Percentiles rank a stretch among this genome's conserved stretches.
These are phyloP conservation scores for Craniophora ligustri DNA, from an alignment of 2,888 invertebrate genomes.

Conservation along the genomic window DNA sequence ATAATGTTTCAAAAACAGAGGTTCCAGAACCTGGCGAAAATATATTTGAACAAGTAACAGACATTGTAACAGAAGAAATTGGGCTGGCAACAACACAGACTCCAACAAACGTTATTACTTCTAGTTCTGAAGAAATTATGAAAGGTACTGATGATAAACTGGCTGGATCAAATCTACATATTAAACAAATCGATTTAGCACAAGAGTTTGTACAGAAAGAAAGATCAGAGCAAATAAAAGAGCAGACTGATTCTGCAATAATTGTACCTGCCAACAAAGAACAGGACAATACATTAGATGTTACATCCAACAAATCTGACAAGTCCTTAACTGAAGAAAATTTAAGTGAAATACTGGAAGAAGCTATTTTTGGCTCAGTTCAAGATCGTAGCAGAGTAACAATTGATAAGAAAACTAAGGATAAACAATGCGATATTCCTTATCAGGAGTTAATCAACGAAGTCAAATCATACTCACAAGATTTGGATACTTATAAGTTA, in stretches of 20 bases:
- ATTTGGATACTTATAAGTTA: constrained; percentile 71
- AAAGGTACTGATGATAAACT: constrained; percentile 8
- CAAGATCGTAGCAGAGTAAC: constrained; percentile 82
- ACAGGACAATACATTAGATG: not conserved
- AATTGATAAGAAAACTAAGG: constrained; percentile 45
- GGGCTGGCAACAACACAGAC: constrained; percentile 8
- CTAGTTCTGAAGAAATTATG: not conserved
- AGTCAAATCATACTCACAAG: constrained; percentile 74
- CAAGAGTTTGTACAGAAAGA: not conserved
- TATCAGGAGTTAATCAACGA: constrained; percentile 75
- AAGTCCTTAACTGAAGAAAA: constrained; percentile 54
- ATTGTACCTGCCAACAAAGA: not conserved
- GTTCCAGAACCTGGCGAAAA: not conserved
- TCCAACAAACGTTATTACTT: constrained; percentile 10
- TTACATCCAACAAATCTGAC: not conserved
- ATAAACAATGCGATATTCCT: constrained; percentile 61
- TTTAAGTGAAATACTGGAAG: constrained; percentile 75
- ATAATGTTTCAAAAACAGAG: not conserved
- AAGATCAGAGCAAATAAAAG: not conserved
- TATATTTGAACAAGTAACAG: not conserved
- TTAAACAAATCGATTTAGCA: not conserved
- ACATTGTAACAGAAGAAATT: constrained; percentile 2
- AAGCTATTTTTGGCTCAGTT: constrained; percentile 90
- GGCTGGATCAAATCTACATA: not conserved
- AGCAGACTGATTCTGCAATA: not conserved